phyloP scores from a whole-genome alignment of 2,113 vertebrate genomes.

The Monarcha castaneiventris region DNA sequence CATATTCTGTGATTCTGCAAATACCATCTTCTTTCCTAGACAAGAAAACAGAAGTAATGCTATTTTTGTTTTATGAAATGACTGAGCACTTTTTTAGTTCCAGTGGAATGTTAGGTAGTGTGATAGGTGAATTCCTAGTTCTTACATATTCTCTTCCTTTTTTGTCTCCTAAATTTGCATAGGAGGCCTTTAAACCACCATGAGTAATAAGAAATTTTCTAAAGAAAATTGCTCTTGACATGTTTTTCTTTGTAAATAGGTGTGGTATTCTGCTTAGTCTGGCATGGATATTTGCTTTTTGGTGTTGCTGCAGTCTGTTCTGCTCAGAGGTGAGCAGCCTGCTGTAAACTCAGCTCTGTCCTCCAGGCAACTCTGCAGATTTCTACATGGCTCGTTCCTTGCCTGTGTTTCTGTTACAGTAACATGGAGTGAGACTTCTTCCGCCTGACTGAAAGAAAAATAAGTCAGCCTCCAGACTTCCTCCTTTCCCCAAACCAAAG shows the following conservation, averaged over 20 bases:
- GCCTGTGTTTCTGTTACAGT: background rate
- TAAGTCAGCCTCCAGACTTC: background rate
- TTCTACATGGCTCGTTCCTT: background rate
- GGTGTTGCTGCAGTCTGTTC: background rate
- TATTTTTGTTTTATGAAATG: background rate
- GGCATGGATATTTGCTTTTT: background rate
- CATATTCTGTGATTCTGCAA: background rate
- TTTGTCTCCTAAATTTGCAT: background rate
- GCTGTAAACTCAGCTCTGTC: slow-evolving; percentile 3
- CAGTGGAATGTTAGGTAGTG: background rate
- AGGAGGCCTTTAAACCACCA: background rate
- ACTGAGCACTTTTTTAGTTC: background rate
- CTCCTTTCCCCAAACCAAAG: background rate
- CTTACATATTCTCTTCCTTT: background rate
- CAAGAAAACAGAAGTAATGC: background rate
- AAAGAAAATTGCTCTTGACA: background rate
- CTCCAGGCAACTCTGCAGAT: background rate
- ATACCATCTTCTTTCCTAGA: background rate
- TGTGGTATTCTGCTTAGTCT: background rate
- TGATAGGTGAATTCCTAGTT: background rate
- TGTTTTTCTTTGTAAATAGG: background rate
- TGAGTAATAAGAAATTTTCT: background rate
- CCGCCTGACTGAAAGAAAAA: background rate
- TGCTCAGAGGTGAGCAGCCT: slow-evolving; percentile 3
- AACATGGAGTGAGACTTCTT: background rate